phyloP scores from a whole-genome alignment of 2,113 vertebrate genomes.

The Dicaeum eximium region DNA sequence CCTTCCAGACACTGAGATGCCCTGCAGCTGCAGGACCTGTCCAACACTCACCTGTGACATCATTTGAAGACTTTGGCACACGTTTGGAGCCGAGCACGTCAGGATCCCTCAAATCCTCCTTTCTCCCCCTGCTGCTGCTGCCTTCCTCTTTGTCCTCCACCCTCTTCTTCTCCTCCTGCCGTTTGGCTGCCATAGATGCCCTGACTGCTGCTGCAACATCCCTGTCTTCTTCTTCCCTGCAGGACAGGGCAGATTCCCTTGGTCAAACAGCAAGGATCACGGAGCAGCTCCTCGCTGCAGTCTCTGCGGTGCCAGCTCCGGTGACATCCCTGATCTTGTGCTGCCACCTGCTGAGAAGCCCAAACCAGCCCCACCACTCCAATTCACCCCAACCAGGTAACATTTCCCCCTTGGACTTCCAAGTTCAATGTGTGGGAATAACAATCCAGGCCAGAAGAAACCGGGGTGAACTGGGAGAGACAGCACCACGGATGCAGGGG shows the following conservation, averaged over 20 bases:
- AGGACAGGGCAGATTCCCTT: not conserved
- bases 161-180: slow-evolving; percentile 79
- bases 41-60: slow-evolving; percentile 74
- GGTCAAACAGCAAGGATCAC: not conserved
- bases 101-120: slow-evolving; percentile 75
- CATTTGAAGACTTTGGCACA: slow-evolving; percentile 57
- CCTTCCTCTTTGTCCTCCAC: slow-evolving; percentile 74
- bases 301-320: not conserved
- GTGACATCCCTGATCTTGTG: not conserved
- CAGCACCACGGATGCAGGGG: not conserved
- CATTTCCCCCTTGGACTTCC: not conserved
- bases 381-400: not conserved
- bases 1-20: not conserved
- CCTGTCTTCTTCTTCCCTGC: slow-evolving; percentile 91
- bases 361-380: not conserved
- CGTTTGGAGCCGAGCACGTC: slow-evolving; percentile 63
- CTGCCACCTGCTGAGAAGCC: slow-evolving; percentile 44
- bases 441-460: not conserved
- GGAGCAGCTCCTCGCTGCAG: not conserved
- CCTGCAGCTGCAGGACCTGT: not conserved
- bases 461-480: not conserved
- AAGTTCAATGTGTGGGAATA: not conserved
- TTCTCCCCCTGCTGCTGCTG: slow-evolving; percentile 61
- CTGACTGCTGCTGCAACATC: slow-evolving; percentile 87
- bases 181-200: slow-evolving; percentile 80